These are phyloP conservation scores for Hemicordylus capensis DNA, from an alignment of 2,113 vertebrate species.

Conservation along the genomic window DNA sequence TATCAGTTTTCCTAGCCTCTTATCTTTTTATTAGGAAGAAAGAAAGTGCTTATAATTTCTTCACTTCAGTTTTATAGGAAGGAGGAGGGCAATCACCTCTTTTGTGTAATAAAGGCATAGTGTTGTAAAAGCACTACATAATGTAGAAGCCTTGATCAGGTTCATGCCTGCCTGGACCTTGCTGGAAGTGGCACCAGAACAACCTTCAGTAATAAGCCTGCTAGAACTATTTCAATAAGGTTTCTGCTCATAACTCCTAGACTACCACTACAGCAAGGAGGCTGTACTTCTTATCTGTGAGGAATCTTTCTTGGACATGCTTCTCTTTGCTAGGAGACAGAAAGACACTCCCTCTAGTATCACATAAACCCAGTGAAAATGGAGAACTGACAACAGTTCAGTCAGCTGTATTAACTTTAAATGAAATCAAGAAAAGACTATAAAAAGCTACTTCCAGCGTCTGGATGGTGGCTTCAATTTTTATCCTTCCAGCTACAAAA, in stretches of 20 bases:
- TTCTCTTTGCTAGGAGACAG: slow-evolving; percentile 38
- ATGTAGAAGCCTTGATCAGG: not conserved
- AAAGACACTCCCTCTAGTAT: not conserved
- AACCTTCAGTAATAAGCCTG: not conserved
- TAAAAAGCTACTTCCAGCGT: not conserved
- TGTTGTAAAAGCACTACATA: not conserved
- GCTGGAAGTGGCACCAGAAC: not conserved
- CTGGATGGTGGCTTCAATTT: not conserved
- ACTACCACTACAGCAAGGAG: fast-evolving
- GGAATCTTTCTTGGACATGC: not conserved
- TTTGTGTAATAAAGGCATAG: too few relatives aligned
- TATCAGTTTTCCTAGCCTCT: not conserved
- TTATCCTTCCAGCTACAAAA: slow-evolving; percentile 26
- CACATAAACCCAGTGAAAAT: fast-evolving
- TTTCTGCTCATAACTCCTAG: not conserved
- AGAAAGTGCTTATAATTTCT: slow-evolving; percentile 2
- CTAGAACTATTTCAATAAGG: not conserved
- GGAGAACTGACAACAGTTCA: not conserved
- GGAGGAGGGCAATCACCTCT: not conserved
- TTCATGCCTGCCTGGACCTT: not conserved
- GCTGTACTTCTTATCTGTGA: not conserved
- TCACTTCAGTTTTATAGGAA: not conserved
- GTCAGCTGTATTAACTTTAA: not conserved
- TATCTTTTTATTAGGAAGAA: not conserved
- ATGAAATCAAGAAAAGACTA: not conserved